Evolutionary conservation across 2,888 invertebrate species (phyloP).

Genomic region (Hirtodrosophila duncani): DNA sequence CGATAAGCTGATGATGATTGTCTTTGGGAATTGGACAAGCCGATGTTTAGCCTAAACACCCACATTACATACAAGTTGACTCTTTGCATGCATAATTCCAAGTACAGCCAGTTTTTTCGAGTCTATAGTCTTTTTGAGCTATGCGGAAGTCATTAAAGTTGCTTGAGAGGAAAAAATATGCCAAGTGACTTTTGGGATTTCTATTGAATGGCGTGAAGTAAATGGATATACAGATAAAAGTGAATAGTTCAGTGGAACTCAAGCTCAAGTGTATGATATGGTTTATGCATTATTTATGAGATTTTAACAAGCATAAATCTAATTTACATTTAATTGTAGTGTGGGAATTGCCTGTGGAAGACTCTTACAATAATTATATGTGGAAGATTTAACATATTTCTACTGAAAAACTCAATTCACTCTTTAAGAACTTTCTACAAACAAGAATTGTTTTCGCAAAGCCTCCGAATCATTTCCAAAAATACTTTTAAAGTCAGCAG

Average conservation of each 20-base stretch:
- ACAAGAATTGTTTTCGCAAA: slow-evolving; percentile 7
- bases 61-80: slow-evolving; percentile 28
- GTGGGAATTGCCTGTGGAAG: too few relatives aligned
- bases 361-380: too few relatives aligned
- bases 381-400: too few relatives aligned
- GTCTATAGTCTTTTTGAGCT: slow-evolving; percentile 1
- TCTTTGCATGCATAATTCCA: slow-evolving; percentile 50
- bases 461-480: slow-evolving; percentile 5
- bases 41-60: not conserved
- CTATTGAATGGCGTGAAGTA: not conserved
- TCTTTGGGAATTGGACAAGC: slow-evolving; percentile 6
- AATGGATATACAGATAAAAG: too few relatives aligned
- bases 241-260: too few relatives aligned
- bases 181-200: slow-evolving; percentile 26
- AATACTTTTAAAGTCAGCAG: slow-evolving; percentile 12
- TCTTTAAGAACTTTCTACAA: slow-evolving; percentile 15
- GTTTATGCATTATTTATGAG: slow-evolving; percentile 9
- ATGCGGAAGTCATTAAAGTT: slow-evolving; percentile 35
- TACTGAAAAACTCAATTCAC: too few relatives aligned
- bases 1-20: too few relatives aligned
- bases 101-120: slow-evolving; percentile 43
- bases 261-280: too few relatives aligned
- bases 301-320: too few relatives aligned
- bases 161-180: slow-evolving; percentile 3
- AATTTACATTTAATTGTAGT: too few relatives aligned